Percentiles rank a stretch among this genome's conserved stretches.
Conservation (phyloP, 92 coral and sea anemone genomes). For the Palythoa heliodiscus region DNA sequence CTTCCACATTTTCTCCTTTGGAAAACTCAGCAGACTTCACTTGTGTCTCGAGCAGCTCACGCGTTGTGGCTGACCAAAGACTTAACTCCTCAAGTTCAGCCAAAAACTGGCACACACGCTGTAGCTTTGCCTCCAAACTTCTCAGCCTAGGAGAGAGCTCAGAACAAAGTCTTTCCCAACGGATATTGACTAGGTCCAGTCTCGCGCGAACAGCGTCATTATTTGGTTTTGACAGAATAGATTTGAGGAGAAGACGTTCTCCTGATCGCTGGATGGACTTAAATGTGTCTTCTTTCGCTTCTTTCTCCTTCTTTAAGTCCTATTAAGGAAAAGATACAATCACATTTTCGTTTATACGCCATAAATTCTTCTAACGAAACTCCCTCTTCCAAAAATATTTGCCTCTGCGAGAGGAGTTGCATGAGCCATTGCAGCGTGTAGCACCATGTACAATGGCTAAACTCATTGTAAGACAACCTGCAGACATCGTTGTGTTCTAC, state of each 20-base stretch:
- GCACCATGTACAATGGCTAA: no score
- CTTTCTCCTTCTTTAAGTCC: constrained; percentile 82
- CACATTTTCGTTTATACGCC: not conserved
- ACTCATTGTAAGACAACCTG: no score
- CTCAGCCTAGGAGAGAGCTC: constrained; percentile 87
- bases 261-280: constrained; percentile 82
- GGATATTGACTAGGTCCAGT: constrained; percentile 89
- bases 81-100: constrained; percentile 81
- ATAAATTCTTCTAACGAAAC: not conserved
- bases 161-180: constrained; percentile 97
- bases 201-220: constrained; percentile 91
- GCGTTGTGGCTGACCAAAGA: constrained; percentile 85
- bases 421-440: no score
- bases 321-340: constrained; percentile 11
- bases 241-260: constrained; percentile 84
- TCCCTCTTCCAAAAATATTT: no score
- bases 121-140: constrained; percentile 81
- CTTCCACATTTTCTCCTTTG: constrained; percentile 60
- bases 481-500: no score
- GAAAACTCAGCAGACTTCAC: constrained; percentile 59
- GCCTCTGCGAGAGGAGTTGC: no score
- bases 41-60: constrained; percentile 83
- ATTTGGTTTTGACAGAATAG: constrained; percentile 88
- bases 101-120: constrained; percentile 78
- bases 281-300: constrained; percentile 83